phyloP scores from a whole-genome alignment of 2,888 invertebrate species.

The Hesperia comma region DNA sequence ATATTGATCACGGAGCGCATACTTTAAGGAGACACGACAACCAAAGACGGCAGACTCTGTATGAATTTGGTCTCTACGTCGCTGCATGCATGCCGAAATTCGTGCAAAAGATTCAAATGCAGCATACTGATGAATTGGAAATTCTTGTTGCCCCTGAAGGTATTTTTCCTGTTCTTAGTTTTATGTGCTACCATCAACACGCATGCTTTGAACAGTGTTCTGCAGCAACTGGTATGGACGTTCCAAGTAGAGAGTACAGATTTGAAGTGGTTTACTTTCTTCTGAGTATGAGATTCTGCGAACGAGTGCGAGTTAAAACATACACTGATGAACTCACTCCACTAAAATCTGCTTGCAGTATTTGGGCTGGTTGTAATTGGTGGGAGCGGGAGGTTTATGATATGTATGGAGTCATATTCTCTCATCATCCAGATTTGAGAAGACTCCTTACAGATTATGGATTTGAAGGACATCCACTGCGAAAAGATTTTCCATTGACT shows the following conservation, averaged over 20 bases:
- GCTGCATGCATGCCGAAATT: conserved; percentile 74
- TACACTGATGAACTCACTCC: conserved; percentile 76
- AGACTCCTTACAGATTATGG: conserved; percentile 76
- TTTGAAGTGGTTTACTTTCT: conserved; percentile 71
- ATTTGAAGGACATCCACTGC: conserved; percentile 71
- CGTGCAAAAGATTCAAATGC: conserved; percentile 72
- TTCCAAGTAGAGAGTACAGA: conserved; percentile 66
- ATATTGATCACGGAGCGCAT: conserved; percentile 54
- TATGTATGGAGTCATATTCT: conserved; percentile 72
- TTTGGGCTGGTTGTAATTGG: conserved; percentile 61
- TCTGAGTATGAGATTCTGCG: conserved; percentile 61
- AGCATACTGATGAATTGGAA: conserved; percentile 70
- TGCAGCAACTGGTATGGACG: conserved; percentile 68
- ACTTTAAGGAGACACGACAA: conserved; percentile 69
- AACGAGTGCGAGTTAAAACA: conserved; percentile 63
- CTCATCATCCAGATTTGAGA: conserved; percentile 73
- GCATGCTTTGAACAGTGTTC: conserved; percentile 68
- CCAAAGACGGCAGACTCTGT: conserved; percentile 59
- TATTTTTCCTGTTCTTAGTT: conserved; percentile 61
- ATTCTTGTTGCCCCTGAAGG: conserved; percentile 70
- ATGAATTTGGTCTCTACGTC: conserved; percentile 73
- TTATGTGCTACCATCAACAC: conserved; percentile 68
- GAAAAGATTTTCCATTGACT: conserved; percentile 73
- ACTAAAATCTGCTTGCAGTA: conserved; percentile 58
- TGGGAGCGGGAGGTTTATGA: conserved; percentile 74